Conservation (phyloP, 2,888 invertebrate species). For the Ptilodon capucinus region DNA sequence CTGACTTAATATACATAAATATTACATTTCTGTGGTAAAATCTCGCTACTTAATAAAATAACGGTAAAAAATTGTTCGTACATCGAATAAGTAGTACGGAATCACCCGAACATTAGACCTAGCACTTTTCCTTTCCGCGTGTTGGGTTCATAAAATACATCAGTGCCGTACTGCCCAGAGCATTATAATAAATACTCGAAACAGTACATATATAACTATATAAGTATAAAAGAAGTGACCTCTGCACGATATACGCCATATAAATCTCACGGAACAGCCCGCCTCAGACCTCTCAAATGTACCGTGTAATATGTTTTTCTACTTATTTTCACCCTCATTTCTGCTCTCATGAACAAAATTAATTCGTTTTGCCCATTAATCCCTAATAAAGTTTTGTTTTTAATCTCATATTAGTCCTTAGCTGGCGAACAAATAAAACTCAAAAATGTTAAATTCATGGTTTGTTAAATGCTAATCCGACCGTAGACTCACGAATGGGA, state of each 20-base stretch:
- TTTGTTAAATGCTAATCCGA: not conserved
- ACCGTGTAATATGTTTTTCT: conserved; percentile 3
- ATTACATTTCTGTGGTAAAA: too few species aligned
- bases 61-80: too few species aligned
- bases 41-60: too few species aligned
- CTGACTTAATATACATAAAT: too few species aligned
- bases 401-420: not conserved
- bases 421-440: not conserved
- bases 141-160: not conserved
- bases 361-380: not conserved
- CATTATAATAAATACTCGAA: not conserved
- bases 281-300: conserved; percentile 1
- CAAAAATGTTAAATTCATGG: not conserved
- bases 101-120: too few species aligned
- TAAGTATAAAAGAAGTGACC: not conserved
- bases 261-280: not conserved
- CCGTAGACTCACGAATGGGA: not conserved
- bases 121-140: not conserved
- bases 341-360: not conserved
- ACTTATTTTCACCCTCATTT: conserved; percentile 1
- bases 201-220: not conserved
- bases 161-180: not conserved
- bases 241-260: not conserved
- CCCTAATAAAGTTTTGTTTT: not conserved
- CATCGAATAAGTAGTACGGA: too few species aligned